phyloP scores from a whole-genome alignment of 2,113 vertebrate genomes.

The Chloebia gouldiae region DNA sequence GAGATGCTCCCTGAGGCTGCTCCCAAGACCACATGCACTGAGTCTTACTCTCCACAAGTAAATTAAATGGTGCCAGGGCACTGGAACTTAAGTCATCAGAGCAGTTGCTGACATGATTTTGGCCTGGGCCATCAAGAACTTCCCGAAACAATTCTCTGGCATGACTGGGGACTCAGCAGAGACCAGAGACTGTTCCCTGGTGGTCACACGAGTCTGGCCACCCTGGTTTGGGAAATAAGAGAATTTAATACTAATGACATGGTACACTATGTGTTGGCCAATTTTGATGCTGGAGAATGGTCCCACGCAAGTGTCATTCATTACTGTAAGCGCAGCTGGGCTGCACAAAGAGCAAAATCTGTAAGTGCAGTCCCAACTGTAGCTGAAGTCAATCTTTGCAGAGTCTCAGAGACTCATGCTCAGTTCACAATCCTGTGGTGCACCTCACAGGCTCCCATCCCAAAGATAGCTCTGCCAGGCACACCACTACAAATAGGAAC shows the following conservation, averaged over 20 bases:
- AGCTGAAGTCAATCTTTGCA: not conserved
- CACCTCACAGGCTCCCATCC: not conserved
- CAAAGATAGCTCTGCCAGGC: not conserved
- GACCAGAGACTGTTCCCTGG: not conserved
- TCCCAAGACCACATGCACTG: conserved; percentile 33
- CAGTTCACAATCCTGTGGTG: not conserved
- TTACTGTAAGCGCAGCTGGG: not conserved
- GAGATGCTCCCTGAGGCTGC: not conserved
- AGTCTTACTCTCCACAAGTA: not conserved
- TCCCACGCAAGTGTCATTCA: conserved; percentile 30
- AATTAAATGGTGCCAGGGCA: not conserved
- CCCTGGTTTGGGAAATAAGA: not conserved
- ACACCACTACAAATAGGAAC: not conserved
- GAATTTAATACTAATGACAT: not conserved
- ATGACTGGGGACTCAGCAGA: not conserved
- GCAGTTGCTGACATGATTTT: not conserved
- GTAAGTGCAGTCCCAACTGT: not conserved
- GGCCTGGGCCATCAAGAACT: not conserved
- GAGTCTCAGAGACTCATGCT: not conserved
- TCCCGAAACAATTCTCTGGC: conserved; percentile 33
- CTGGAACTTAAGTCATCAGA: not conserved
- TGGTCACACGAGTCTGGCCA: not conserved
- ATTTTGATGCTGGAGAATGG: not conserved
- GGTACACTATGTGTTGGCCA: not conserved
- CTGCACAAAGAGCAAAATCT: not conserved